These are phyloP conservation scores for Hyalella azteca DNA, from an alignment of 2,888 invertebrate genomes.

Conservation along the genomic window DNA sequence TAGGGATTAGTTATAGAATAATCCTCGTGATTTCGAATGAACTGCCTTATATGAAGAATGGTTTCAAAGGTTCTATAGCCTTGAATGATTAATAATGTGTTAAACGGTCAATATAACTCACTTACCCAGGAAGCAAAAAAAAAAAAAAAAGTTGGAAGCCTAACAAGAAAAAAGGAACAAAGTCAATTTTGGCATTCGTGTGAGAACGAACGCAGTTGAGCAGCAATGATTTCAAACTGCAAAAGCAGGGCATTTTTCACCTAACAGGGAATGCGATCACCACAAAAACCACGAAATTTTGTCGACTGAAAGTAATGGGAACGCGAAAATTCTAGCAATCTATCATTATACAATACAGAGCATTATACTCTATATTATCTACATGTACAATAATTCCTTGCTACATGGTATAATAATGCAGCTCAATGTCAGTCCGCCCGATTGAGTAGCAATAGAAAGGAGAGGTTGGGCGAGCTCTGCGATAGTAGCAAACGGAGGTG, in stretches of 20 bases:
- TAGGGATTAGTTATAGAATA: too few species aligned
- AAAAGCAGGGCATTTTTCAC: neutral
- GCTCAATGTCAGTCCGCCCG: neutral
- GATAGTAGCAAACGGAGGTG: neutral
- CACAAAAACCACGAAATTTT: conserved; percentile 21
- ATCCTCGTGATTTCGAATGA: too few species aligned
- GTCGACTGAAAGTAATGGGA: conserved; percentile 27
- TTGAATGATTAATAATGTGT: too few species aligned
- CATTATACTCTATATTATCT: conserved; percentile 31
- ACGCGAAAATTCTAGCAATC: conserved; percentile 28
- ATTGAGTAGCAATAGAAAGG: neutral
- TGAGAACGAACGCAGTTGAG: neutral
- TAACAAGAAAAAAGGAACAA: neutral
- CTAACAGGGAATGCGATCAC: neutral
- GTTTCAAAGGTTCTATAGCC: too few species aligned
- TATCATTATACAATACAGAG: conserved; percentile 29
- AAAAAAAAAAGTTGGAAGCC: neutral
- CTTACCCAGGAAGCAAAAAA: neutral
- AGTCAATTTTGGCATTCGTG: neutral
- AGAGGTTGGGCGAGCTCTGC: too few species aligned
- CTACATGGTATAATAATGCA: conserved; percentile 24
- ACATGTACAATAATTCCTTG: conserved; percentile 26
- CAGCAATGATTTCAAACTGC: neutral
- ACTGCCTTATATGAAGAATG: too few species aligned
- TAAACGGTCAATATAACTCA: too few species aligned